phyloP scores from a whole-genome alignment of 2,888 invertebrate genomes.

The Sthenelais limicola region DNA sequence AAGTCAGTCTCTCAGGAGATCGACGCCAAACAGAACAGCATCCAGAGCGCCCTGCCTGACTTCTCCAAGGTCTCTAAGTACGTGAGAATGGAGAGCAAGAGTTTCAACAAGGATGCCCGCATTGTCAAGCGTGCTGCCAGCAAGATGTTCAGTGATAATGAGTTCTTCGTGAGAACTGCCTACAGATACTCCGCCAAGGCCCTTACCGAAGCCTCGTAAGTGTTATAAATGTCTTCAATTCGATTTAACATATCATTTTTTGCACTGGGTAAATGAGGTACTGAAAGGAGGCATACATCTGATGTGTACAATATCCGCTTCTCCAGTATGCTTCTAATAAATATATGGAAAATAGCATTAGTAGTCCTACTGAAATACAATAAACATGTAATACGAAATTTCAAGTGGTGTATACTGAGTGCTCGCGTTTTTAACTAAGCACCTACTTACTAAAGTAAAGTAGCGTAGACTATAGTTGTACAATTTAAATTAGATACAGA shows the following conservation, averaged over 20 bases:
- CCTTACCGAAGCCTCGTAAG: neutral
- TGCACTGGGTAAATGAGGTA: neutral
- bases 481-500: too few relatives aligned
- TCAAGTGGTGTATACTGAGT: too few relatives aligned
- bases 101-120: neutral
- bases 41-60: conserved; percentile 10
- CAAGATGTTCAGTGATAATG: conserved; percentile 14
- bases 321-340: too few relatives aligned
- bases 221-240: neutral
- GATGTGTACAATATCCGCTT: too few relatives aligned
- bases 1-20: neutral
- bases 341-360: too few relatives aligned
- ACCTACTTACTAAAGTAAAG: too few relatives aligned
- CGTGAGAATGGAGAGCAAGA: neutral
- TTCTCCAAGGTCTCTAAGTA: neutral
- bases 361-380: too few relatives aligned
- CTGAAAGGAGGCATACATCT: too few relatives aligned
- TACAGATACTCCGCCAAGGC: conserved; percentile 13
- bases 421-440: too few relatives aligned
- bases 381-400: too few relatives aligned
- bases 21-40: conserved; percentile 4
- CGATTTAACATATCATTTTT: neutral
- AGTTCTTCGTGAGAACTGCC: conserved; percentile 23
- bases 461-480: too few relatives aligned
- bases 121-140: neutral